Conservation (phyloP, 2,797 vertebrate species). For the Brachyrhaphis roseni region DNA sequence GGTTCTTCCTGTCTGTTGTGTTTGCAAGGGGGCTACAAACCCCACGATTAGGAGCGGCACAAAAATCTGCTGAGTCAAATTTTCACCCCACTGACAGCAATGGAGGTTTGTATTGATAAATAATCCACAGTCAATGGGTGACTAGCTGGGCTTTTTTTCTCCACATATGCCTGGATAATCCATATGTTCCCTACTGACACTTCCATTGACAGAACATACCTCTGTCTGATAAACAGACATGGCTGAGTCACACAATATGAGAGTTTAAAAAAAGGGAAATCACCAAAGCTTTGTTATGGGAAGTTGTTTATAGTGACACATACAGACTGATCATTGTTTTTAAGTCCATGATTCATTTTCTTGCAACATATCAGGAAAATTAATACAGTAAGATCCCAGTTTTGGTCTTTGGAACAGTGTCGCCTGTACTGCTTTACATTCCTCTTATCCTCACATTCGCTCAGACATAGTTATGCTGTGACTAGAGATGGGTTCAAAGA, state of each 20-base stretch:
- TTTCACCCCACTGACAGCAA: conserved; percentile 53
- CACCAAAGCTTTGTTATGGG: conserved; percentile 18
- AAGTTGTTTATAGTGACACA: background rate
- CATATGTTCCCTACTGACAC: conserved; percentile 36
- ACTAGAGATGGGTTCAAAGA: conserved; percentile 43
- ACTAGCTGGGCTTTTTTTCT: conserved; percentile 34
- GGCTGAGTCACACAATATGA: conserved; percentile 1
- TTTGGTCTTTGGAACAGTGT: conserved; percentile 30
- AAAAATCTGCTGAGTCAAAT: conserved; percentile 71
- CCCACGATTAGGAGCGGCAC: conserved; percentile 31
- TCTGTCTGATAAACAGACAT: conserved; percentile 33
- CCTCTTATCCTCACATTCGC: conserved; percentile 30
- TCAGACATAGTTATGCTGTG: conserved; percentile 58
- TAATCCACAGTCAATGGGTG: conserved; percentile 69
- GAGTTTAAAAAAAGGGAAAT: conserved; percentile 18
- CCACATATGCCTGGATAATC: conserved; percentile 55
- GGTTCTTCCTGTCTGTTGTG: conserved; percentile 21
- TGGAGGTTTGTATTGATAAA: conserved; percentile 62
- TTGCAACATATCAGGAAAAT: conserved; percentile 9
- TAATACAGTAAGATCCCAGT: conserved; percentile 9
- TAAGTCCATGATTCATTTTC: conserved; percentile 18
- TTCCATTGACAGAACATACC: conserved; percentile 22
- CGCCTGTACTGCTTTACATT: conserved; percentile 42
- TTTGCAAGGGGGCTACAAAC: conserved; percentile 44
- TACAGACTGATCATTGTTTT: background rate